Conservation (phyloP, 2,888 invertebrate species). For the Falcaria lacertinaria region DNA sequence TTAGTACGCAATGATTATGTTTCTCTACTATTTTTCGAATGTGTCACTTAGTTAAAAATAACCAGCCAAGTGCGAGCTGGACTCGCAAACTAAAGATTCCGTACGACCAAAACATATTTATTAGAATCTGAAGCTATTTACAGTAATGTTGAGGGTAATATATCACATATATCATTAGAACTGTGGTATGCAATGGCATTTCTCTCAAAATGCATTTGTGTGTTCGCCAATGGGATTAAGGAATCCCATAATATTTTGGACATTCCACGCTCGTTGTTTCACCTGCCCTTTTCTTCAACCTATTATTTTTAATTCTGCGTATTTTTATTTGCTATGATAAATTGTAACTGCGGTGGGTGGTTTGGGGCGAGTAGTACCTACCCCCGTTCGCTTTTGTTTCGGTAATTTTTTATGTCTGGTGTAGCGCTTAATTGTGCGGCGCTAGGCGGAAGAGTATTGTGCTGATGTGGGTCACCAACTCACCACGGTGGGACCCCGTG, state of each 20-base stretch:
- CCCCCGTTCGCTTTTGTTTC: constrained; percentile 71
- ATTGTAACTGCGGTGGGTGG: constrained; percentile 65
- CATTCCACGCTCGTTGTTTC: constrained; percentile 58
- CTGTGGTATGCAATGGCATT: too few relatives aligned
- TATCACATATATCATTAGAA: too few relatives aligned
- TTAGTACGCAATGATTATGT: too few relatives aligned
- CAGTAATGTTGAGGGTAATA: too few relatives aligned
- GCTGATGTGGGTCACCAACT: constrained; percentile 56
- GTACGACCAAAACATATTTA: too few relatives aligned
- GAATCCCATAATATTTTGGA: constrained; percentile 52
- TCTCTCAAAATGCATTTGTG: too few relatives aligned
- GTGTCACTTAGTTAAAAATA: too few relatives aligned
- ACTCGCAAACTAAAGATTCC: too few relatives aligned
- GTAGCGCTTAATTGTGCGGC: constrained; percentile 74
- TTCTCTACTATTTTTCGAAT: too few relatives aligned
- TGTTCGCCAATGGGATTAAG: too few relatives aligned
- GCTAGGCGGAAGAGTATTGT: constrained; percentile 71
- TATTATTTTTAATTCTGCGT: constrained; percentile 77
- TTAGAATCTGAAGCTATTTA: too few relatives aligned
- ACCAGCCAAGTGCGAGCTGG: too few relatives aligned
- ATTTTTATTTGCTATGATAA: constrained; percentile 80
- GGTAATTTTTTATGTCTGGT: constrained; percentile 78
- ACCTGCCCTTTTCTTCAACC: constrained; percentile 68
- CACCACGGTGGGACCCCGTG: constrained; percentile 47
- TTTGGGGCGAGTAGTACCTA: constrained; percentile 31